Percentiles rank a stretch among this genome's conserved stretches.
Conservation (phyloP, 2,888 invertebrate genomes). For the Andrena bicolor region DNA sequence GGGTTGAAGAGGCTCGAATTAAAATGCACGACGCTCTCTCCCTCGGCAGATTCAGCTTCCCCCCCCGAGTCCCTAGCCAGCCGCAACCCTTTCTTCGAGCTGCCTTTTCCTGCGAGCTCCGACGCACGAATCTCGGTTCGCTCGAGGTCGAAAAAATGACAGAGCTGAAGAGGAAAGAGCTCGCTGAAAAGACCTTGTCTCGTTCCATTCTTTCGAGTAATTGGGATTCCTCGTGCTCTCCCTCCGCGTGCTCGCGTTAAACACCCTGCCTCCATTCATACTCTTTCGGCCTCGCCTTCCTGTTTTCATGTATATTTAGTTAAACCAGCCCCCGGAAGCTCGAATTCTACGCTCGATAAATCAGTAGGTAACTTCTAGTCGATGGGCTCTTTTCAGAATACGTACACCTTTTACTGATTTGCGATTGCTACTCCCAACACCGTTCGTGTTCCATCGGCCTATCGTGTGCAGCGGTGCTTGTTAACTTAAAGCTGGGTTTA, state of each 20-base stretch:
- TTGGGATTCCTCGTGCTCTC: slow-evolving; percentile 32
- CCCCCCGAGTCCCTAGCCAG: not conserved
- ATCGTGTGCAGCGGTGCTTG: not conserved
- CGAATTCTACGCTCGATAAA: not conserved
- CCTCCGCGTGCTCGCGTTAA: not conserved
- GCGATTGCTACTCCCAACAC: not conserved
- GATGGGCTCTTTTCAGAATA: too few species aligned
- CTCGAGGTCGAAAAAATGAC: slow-evolving; percentile 42
- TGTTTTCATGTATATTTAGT: not conserved
- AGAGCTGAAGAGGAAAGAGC: slow-evolving; percentile 18
- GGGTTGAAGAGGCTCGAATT: slow-evolving; percentile 59
- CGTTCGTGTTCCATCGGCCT: not conserved
- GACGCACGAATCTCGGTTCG: slow-evolving; percentile 36
- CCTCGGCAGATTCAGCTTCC: slow-evolving; percentile 1
- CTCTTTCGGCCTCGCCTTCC: not conserved
- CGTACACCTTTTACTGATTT: not conserved
- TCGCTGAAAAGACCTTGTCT: slow-evolving; percentile 31
- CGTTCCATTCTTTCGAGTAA: slow-evolving; percentile 51
- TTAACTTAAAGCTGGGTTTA: too few species aligned
- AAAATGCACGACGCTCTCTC: slow-evolving; percentile 63
- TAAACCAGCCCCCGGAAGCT: not conserved
- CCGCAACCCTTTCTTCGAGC: slow-evolving; percentile 44
- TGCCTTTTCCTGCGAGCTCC: slow-evolving; percentile 54
- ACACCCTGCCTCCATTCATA: slow-evolving; percentile 8
- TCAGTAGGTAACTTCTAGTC: not conserved